Percentiles rank a stretch among this genome's conserved stretches.
Conservation (phyloP, 2,113 vertebrate genomes). For the Octodon degus region DNA sequence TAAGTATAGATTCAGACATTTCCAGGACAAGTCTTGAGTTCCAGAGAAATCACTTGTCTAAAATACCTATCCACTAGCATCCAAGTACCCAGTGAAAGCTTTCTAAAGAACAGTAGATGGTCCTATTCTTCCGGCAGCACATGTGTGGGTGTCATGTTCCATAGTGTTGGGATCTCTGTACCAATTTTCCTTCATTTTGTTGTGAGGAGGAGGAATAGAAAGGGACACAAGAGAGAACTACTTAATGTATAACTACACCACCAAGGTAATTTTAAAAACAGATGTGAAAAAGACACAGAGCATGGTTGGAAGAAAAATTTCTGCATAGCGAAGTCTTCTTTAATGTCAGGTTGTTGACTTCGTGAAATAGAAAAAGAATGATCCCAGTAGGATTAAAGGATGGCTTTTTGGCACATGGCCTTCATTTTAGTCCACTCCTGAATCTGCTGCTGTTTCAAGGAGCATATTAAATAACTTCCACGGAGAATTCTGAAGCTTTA, state of each 20-base stretch:
- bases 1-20: neutral
- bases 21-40: neutral
- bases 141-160: neutral
- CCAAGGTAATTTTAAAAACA: conserved; percentile 31
- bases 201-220: neutral
- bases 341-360: neutral
- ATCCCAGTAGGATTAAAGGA: neutral
- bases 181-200: neutral
- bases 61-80: neutral
- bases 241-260: neutral
- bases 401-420: neutral
- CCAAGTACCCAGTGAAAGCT: neutral
- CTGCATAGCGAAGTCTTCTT: neutral
- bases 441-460: neutral
- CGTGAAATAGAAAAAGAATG: neutral
- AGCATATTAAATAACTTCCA: neutral
- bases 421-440: neutral
- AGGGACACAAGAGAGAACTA: conserved; percentile 6
- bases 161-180: neutral
- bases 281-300: neutral
- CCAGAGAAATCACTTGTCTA: neutral
- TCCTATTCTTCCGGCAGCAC: neutral
- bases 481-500: conserved; percentile 33
- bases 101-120: neutral
- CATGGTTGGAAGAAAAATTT: neutral